Percentiles rank a stretch among this genome's conserved stretches.
These are phyloP conservation scores for Epinephelus malabaricus DNA, from an alignment of 2,797 vertebrate genomes.

Conservation along the genomic window DNA sequence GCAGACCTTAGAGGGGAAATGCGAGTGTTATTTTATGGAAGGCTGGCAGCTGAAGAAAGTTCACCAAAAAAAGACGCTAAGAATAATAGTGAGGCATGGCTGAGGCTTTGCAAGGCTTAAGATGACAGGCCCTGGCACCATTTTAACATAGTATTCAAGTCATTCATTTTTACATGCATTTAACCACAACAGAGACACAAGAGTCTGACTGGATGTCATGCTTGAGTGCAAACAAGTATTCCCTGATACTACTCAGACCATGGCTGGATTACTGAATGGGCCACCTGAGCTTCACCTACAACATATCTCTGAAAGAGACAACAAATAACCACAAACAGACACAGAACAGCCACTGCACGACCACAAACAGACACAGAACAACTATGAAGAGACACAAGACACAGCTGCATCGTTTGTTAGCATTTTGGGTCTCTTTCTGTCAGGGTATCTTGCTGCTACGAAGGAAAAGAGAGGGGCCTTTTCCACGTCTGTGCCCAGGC, in stretches of 20 bases:
- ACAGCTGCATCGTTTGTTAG: neutral
- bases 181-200: slow-evolving; percentile 31
- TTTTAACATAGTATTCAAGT: slow-evolving; percentile 53
- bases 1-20: slow-evolving; percentile 75
- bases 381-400: neutral
- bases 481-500: neutral
- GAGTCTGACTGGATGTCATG: slow-evolving; percentile 18
- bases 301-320: slow-evolving; percentile 1
- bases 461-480: neutral
- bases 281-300: slow-evolving; percentile 2
- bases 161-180: slow-evolving; percentile 33
- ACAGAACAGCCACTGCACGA: neutral
- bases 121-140: slow-evolving; percentile 57
- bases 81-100: slow-evolving; percentile 71
- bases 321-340: slow-evolving; percentile 4
- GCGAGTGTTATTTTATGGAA: slow-evolving; percentile 83
- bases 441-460: too few species aligned
- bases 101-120: slow-evolving; percentile 47
- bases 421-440: neutral
- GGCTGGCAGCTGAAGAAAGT: slow-evolving; percentile 71
- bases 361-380: neutral
- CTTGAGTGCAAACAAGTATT: slow-evolving; percentile 30
- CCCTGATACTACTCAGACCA: slow-evolving; percentile 15
- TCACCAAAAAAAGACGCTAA: slow-evolving; percentile 52
- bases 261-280: neutral